Base-by-base conservation (phyloP, 2,888 invertebrate species). In the Caenorhabditis sp. region DNA sequence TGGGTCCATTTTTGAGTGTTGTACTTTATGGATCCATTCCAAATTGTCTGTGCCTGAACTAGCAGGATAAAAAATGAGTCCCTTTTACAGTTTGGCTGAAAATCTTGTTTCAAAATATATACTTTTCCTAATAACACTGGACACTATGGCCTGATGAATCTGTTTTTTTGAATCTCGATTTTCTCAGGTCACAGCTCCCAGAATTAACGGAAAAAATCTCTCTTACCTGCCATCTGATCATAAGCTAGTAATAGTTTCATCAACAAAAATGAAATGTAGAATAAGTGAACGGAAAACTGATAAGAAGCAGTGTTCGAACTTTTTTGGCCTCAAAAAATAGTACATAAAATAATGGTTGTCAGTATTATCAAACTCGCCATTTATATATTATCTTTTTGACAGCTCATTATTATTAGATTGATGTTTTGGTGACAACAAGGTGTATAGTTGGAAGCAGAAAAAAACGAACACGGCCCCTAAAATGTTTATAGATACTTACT, bases 101-200 rank as follows among this genome's bases (percentile, higher is more conserved):
- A n/a, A n/a, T n/a, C n/a, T 43, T 43, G 3, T 17, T 3, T 17
- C 43, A 43, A 43, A 43, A 17, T 43, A 17, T 43, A 43, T 17
- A 6, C 43, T 12, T 10, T 43, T 43, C 43, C 6, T 17, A 43
- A 43, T 43, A 31, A 31, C 31, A 12, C 43, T 43, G 43, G 43
- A 43, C 43, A 43, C 43, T 43, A 43, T 43, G 43, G 43, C 43
- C 43, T 43, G 43, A 43, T 43, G 43, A 43, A 43, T 43, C 43
- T 17, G 36, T 17, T 12, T 43, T 10, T 31, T 6, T 10, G 10
- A 6, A 4, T 43, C 43, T 43, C 17, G 43, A 43, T 43, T 43
- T 17, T 17, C 2, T 43, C 14, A 43, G 43, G 12, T 43, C 43
- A 43, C 17, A 43, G 43, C 17, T 43, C 43, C 43, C 43, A 43